Evolutionary conservation across 2,888 invertebrate genomes (phyloP), one percentile per base, ranked within the genome.

Genomic region (Cheilosia grossa): DNA sequence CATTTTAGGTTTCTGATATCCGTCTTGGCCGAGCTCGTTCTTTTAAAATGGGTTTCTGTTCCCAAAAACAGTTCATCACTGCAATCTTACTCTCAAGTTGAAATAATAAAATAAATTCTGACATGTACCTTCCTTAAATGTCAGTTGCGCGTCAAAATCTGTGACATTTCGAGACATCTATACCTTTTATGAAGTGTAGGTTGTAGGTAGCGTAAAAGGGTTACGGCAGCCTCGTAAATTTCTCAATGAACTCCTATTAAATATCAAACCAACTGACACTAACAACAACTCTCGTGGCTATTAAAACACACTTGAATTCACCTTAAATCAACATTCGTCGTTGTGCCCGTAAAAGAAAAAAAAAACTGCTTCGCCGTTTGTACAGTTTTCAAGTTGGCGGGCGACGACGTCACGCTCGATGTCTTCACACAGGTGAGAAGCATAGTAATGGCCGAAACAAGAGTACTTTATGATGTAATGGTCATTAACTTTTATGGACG

Each of bases 401-500:
- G 17, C 58, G 13, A 37, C 15, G 17, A 6, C 53, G 27, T n/a
- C 27, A 10, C 58, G 13, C 56, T 70, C 53, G 58, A 56, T 63
- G 56, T 61, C 64, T 56, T 56, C 69, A 49, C 75, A 66, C 75
- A 81, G 72, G 75, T 77, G 54, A 66, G 49, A 58, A 66, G 51
- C 61, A 63, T 44, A 63, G 63, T 51, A 63, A 53, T 73, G 80
- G 51, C 51, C 30, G 44, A 63, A 67, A 73, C 66, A 81, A 81
- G 81, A 66, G 58, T 77, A 66, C 72, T 77, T 85, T 85, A 85
- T 75, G 81, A 63, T 85, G 81, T 85, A 73, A 81, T 85, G 81
- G 81, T 85, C 85, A 77, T 85, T 81, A 85, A 81, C 75, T 85
- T 85, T 81, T 85, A 85, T 77, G 66, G 61, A 21, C 66, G 15